phyloP scores from a whole-genome alignment of 2,113 vertebrate species.

The Benitochromis conjunctus region DNA sequence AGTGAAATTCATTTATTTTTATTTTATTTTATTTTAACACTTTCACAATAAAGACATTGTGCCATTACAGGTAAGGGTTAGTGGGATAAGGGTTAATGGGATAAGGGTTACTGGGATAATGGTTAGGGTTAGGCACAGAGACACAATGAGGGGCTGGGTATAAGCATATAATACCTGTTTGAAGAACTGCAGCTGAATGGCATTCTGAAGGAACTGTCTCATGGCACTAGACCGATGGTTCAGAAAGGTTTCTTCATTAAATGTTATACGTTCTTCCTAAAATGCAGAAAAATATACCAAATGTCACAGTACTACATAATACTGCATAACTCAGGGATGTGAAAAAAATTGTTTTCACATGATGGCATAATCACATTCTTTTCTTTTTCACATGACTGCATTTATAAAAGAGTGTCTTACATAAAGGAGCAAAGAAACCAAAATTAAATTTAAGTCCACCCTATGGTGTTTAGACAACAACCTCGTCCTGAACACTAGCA shows the following conservation, averaged over 20 bases:
- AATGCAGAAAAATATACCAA: neutral
- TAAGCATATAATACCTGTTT: slow-evolving; percentile 80
- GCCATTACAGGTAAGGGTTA: neutral
- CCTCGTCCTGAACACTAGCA: too few species aligned
- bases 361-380: neutral
- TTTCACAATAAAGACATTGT: neutral
- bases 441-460: neutral
- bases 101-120: neutral
- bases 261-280: slow-evolving; percentile 94
- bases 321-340: neutral
- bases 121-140: neutral
- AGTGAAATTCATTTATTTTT: neutral
- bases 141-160: neutral
- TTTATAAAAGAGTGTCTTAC: neutral
- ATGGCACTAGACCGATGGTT: slow-evolving; percentile 91
- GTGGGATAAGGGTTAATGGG: neutral
- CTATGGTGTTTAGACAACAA: neutral
- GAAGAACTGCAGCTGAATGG: slow-evolving; percentile 96
- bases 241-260: slow-evolving; percentile 88
- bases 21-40: neutral
- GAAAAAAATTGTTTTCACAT: neutral
- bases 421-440: neutral
- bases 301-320: neutral
- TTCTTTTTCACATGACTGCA: neutral
- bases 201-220: slow-evolving; percentile 94